A percentile compares a stretch with the other conserved stretches of the same genome.
Conservation (phyloP, 2,113 vertebrate genomes). For the Bungarus multicinctus region DNA sequence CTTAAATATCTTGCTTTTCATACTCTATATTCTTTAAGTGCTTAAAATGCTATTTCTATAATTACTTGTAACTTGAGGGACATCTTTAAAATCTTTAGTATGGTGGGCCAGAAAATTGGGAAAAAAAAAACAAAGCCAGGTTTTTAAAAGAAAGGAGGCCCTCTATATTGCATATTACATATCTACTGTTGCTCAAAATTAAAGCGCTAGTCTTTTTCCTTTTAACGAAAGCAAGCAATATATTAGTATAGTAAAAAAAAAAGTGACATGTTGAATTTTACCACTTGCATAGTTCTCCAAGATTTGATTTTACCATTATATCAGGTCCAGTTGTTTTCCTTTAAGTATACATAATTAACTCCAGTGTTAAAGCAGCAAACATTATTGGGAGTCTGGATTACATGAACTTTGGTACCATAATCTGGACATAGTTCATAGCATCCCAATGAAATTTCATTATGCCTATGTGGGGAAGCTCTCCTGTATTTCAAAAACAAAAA, state of each 20-base stretch:
- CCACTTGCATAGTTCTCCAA: neutral
- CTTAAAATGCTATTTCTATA: slow-evolving; percentile 11
- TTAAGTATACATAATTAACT: slow-evolving; percentile 11
- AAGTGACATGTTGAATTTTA: neutral
- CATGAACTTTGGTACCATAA: slow-evolving; percentile 33
- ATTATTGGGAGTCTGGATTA: slow-evolving; percentile 38
- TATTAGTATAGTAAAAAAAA: neutral
- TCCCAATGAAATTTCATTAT: neutral
- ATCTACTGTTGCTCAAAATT: neutral
- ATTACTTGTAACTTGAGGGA: neutral
- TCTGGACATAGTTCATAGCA: slow-evolving; percentile 24
- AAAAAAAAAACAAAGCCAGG: neutral
- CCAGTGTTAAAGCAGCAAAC: slow-evolving; percentile 30
- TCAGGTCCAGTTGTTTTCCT: neutral
- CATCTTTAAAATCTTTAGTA: slow-evolving; percentile 1
- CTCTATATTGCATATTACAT: neutral
- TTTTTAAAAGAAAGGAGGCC: slow-evolving; percentile 4
- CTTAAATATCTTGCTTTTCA: neutral
- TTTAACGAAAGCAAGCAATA: neutral
- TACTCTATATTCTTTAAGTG: neutral
- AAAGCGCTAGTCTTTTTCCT: neutral
- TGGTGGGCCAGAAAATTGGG: neutral
- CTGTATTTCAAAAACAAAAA: slow-evolving; percentile 30
- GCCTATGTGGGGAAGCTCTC: neutral
- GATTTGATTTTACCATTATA: neutral